Conservation (phyloP, 2,888 invertebrate species). For the Andrena praecox region DNA sequence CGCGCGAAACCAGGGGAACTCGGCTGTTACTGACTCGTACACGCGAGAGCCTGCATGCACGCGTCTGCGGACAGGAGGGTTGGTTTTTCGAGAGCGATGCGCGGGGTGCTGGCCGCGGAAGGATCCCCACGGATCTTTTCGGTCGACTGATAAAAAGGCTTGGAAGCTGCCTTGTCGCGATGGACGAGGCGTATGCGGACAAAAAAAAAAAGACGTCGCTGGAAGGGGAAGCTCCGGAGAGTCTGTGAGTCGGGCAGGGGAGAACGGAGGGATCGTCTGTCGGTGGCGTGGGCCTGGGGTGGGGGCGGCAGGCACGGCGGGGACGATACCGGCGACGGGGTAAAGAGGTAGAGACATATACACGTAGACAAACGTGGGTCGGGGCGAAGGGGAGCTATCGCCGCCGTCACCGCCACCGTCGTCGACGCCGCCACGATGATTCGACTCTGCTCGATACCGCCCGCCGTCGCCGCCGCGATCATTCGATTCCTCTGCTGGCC, state of each 20-base stretch:
- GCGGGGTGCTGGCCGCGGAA: constrained; percentile 63
- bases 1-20: constrained; percentile 14
- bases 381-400: constrained; percentile 73
- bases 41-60: constrained; percentile 34
- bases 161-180: constrained; percentile 75
- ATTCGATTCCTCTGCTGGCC: constrained; percentile 18
- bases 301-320: constrained; percentile 61
- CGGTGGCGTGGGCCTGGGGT: constrained; percentile 60
- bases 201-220: constrained; percentile 70
- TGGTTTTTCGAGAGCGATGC: constrained; percentile 43
- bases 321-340: constrained; percentile 60
- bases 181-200: constrained; percentile 72
- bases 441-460: constrained; percentile 55
- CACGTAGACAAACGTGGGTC: constrained; percentile 72
- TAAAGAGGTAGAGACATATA: constrained; percentile 56
- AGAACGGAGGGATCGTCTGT: constrained; percentile 65
- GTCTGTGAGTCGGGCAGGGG: constrained; percentile 64
- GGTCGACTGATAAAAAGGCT: constrained; percentile 80
- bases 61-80: constrained; percentile 57
- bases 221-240: constrained; percentile 73
- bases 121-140: constrained; percentile 77
- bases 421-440: constrained; percentile 63
- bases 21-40: constrained; percentile 2
- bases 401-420: constrained; percentile 38
- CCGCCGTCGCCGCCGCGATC: constrained; percentile 13